Conservation (phyloP, 2,888 invertebrate genomes). For the Hermodice carunculata region DNA sequence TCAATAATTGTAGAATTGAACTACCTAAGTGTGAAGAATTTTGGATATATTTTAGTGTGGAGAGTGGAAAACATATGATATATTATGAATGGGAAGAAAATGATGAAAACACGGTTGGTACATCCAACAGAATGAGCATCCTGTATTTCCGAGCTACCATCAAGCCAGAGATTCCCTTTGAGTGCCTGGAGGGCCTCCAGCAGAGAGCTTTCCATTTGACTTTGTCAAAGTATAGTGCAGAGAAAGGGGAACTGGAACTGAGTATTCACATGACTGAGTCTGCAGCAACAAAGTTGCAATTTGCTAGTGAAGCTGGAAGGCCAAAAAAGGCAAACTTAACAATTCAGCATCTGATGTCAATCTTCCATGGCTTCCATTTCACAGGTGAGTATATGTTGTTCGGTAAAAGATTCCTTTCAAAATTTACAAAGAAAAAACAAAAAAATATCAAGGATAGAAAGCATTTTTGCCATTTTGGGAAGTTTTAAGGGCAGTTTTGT, state of each 20-base stretch:
- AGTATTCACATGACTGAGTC: constrained; percentile 44
- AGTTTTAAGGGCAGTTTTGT: too few relatives aligned
- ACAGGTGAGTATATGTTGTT: constrained; percentile 16
- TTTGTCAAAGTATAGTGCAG: constrained; percentile 1
- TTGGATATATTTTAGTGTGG: constrained; percentile 61
- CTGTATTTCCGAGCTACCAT: background rate
- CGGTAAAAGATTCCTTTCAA: background rate
- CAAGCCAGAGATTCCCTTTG: constrained; percentile 6
- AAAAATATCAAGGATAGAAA: too few relatives aligned
- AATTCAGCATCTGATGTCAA: constrained; percentile 47
- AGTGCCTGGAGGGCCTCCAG: constrained; percentile 9
- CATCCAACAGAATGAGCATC: background rate
- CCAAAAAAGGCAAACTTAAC: constrained; percentile 41
- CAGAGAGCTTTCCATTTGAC: constrained; percentile 12
- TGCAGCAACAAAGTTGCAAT: constrained; percentile 39
- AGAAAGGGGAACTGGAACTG: constrained; percentile 5
- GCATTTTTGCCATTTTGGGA: too few relatives aligned
- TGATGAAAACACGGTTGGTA: background rate
- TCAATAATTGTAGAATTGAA: background rate
- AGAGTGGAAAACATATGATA: constrained; percentile 51
- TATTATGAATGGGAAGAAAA: constrained; percentile 54
- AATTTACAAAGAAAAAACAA: too few relatives aligned
- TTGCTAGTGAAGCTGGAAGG: constrained; percentile 50
- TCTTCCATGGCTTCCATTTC: constrained; percentile 46
- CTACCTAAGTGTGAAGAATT: constrained; percentile 47